Base-by-base conservation (phyloP, 1,140 invertebrate genomes). In the Sarcophaga bullata region DNA sequence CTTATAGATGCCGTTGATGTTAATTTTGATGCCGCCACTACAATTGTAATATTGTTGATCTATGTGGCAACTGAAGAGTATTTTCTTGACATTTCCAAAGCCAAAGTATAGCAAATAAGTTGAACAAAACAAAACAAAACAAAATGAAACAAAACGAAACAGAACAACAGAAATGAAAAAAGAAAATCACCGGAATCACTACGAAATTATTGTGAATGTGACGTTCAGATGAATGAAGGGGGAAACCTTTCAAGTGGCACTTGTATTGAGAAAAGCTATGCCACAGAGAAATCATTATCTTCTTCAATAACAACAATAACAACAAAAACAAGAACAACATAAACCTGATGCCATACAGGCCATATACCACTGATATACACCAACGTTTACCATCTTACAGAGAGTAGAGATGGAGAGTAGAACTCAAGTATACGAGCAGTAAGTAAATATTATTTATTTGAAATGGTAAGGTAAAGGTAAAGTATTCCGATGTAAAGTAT, bases 381-480 rank as follows among this genome's bases (percentile, higher is more conserved):
- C 25, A 37, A 37, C 25, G 25, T 37, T 37, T 37, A 37, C 25
- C 25, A 37, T 37, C 25, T 37, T 37, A 37, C 4, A n/a, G n/a
- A n/a, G n/a, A n/a, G n/a, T 37, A 37, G 1, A 37, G 25, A 37
- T 37, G 25, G 25, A 37, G 25, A 37, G 25, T 37, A 37, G 25
- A 37, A 37, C 25, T 37, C 25, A 37, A 37, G 25, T 37, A 4
- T 37, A 37, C 25, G 17, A 68, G 62, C 8, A 17, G 3, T 19
- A 68, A 68, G 62, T 68, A 68, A 68, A 68, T 25, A 68, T 58
- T 68, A 68, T 68, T n/a, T 37, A 37, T 37, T 37, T 68, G 62
- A 68, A 68, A 68, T 68, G 62, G 25, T 37, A 37, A 37, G 25
- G 25, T 37, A 37, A 37, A 37, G 25, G 25, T 37, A 37, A 37